Conservation (phyloP, 2,888 invertebrate genomes). For the Toxonevra muliebris region DNA sequence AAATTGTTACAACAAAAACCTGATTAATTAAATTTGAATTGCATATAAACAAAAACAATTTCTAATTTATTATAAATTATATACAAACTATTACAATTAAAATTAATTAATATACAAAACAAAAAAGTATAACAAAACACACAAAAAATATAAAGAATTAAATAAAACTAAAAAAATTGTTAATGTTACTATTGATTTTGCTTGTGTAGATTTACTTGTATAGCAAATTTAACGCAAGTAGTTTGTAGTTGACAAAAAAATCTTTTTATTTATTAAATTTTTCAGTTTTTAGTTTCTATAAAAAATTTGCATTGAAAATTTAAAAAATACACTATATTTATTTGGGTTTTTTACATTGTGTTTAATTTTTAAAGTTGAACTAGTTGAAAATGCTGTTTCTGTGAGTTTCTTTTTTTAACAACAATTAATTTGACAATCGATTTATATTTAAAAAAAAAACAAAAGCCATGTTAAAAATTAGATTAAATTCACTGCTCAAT, state of each 20-base stretch:
- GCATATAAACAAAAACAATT: no score
- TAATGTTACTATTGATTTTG: conserved; percentile 51
- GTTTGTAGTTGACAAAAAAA: conserved; percentile 50
- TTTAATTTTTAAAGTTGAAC: conserved; percentile 12
- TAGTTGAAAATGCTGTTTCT: not conserved
- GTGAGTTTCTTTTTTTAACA: conserved; percentile 2
- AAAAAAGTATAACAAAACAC: no score
- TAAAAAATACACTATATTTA: not conserved
- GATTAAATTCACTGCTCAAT: no score
- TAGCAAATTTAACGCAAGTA: conserved; percentile 53
- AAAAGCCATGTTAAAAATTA: not conserved
- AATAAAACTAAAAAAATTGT: conserved; percentile 27
- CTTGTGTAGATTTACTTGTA: conserved; percentile 61
- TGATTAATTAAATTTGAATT: no score
- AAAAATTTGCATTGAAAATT: not conserved
- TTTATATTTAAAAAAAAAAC: no score
- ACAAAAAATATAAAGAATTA: conserved; percentile 18
- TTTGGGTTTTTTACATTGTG: no score
- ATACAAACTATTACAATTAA: no score
- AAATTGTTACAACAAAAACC: no score
- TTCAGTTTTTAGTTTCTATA: not conserved
- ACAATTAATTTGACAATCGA: no score
- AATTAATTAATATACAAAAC: no score
- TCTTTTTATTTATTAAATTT: not conserved
- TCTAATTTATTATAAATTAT: no score